phyloP scores from a whole-genome alignment of 2,797 vertebrate species.

The Antennarius maculatus region DNA sequence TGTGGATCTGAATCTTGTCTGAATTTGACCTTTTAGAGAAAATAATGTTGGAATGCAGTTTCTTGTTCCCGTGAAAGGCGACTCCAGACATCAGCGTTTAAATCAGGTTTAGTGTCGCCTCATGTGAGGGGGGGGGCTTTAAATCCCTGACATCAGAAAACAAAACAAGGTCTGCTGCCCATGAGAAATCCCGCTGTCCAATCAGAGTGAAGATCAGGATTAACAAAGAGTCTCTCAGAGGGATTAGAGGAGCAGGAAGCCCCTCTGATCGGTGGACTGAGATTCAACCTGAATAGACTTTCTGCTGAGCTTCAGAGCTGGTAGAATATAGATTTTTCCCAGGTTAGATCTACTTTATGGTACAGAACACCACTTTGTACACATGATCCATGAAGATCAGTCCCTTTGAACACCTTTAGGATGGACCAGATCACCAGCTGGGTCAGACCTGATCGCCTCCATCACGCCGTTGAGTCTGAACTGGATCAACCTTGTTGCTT shows the following conservation, averaged over 20 bases:
- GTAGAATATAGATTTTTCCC: background rate
- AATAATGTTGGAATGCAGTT: too few relatives aligned
- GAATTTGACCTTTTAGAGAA: too few relatives aligned
- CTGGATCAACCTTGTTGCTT: too few relatives aligned
- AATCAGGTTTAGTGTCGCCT: slow-evolving; percentile 30
- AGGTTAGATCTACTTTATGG: background rate
- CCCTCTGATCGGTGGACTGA: slow-evolving; percentile 7
- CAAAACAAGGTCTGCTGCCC: slow-evolving; percentile 7
- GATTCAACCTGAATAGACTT: background rate
- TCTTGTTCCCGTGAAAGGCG: background rate
- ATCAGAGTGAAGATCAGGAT: slow-evolving; percentile 36
- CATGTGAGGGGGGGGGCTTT: slow-evolving; percentile 8
- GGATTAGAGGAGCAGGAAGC: slow-evolving; percentile 25
- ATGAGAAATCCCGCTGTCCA: slow-evolving; percentile 27
- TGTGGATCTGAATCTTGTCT: too few relatives aligned
- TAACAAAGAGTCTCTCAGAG: slow-evolving; percentile 22
- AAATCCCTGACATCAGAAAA: slow-evolving; percentile 40
- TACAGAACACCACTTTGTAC: too few relatives aligned
- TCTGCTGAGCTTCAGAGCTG: background rate
- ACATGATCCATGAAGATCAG: background rate
- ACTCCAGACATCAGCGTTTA: slow-evolving; percentile 16
- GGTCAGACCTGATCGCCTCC: background rate
- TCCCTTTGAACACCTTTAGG: background rate
- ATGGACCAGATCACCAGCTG: background rate
- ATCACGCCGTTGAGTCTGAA: too few relatives aligned